phyloP scores from a whole-genome alignment of 2,113 vertebrate genomes.

The Tachysurus vachellii region DNA sequence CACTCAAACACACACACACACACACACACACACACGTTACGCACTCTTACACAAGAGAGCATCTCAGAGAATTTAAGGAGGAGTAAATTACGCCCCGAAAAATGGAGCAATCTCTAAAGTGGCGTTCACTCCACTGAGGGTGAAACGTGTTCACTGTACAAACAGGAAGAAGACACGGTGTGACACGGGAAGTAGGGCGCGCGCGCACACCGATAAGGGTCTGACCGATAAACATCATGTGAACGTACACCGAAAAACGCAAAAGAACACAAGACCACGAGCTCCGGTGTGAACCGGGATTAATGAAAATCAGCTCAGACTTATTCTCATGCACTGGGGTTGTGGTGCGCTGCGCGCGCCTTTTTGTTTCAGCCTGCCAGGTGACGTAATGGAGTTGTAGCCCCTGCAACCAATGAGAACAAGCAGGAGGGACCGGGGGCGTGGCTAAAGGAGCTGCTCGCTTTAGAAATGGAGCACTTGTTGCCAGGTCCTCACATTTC shows the following conservation, averaged over 20 bases:
- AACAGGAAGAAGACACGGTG: conserved; percentile 5
- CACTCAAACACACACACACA: background rate
- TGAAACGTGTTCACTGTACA: conserved; percentile 65
- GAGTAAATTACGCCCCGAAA: conserved; percentile 68
- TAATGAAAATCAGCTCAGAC: too few relatives aligned
- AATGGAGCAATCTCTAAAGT: conserved; percentile 68
- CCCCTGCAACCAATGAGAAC: conserved; percentile 61
- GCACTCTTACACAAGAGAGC: conserved; percentile 52
- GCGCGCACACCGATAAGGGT: background rate
- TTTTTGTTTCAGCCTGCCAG: conserved; percentile 59
- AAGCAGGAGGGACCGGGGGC: conserved; percentile 58
- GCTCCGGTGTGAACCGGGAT: background rate
- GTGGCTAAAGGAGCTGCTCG: too few relatives aligned
- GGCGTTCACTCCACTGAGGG: conserved; percentile 61
- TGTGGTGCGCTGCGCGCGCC: conserved; percentile 36
- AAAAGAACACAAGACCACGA: too few relatives aligned
- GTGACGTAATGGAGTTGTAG: conserved; percentile 49
- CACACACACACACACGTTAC: background rate
- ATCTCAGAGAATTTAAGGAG: conserved; percentile 45
- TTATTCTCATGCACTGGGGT: background rate
- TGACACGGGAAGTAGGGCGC: background rate
- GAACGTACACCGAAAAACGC: background rate
- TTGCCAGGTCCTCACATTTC: background rate
- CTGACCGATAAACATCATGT: background rate
- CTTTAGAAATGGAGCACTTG: background rate